phyloP scores from a whole-genome alignment of 2,113 vertebrate genomes.

The Geothlypis trichas region DNA sequence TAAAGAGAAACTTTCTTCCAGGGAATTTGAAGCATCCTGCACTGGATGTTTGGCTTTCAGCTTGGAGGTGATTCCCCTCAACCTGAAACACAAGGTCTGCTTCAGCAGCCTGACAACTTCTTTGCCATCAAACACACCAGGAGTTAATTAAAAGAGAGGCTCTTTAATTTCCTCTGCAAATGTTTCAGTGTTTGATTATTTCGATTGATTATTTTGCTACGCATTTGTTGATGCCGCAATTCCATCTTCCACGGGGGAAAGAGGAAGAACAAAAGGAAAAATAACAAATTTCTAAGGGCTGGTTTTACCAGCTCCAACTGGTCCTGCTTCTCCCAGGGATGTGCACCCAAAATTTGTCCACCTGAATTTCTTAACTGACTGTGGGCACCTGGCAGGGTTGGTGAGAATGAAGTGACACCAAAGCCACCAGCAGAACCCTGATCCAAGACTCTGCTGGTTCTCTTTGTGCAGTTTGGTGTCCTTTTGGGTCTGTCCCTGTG shows the following conservation, averaged over 20 bases:
- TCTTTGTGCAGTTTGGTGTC: fast-evolving
- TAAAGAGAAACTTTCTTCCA: neutral
- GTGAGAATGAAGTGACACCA: neutral
- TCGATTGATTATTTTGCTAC: no score
- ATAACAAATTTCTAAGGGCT: neutral
- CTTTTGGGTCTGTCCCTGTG: neutral
- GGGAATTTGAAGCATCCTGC: neutral
- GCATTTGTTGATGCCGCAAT: no score
- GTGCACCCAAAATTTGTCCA: neutral
- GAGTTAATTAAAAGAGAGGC: neutral
- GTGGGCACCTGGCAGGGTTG: neutral
- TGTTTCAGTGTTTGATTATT: neutral
- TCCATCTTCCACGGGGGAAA: no score
- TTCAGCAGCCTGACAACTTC: neutral
- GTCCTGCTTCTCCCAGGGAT: neutral
- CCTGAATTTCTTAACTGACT: fast-evolving
- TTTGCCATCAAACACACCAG: neutral
- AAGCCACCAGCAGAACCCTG: neutral
- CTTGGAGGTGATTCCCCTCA: neutral
- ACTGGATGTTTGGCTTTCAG: neutral
- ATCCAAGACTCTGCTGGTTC: neutral
- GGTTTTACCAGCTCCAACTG: neutral
- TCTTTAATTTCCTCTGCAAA: neutral
- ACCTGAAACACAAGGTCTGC: neutral
- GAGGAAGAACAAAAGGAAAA: no score